Base-by-base conservation (phyloP, 1,140 invertebrate species). In the Lepeophtheirus salmonis region DNA sequence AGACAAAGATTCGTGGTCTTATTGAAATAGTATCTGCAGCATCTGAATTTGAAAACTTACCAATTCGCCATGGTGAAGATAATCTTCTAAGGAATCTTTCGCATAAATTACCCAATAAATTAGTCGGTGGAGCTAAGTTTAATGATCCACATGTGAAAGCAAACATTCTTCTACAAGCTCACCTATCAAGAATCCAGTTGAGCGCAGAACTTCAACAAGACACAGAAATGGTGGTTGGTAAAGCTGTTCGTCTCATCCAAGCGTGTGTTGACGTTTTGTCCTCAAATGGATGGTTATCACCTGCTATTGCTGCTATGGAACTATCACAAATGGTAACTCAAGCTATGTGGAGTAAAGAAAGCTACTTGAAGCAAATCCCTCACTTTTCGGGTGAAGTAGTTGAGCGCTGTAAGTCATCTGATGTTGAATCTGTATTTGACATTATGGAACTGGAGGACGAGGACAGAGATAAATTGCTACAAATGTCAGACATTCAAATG, bases 271-370 rank as follows among this genome's bases (percentile, higher is more conserved):
- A 99, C 76, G 96, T 99, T 20, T 74, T 98, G 0, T 91, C 88
- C 68, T 95, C 89, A 17, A 97, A 96, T 68, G 94, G 95, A 23
- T 99, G 95, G 95, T 73, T 98, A 14, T 84, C 86, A 0, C 95
- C 95, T 0, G 96, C 94, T 6, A 85, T 99, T 20, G 89, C 94
- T 52, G 92, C 95, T 66, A 99, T 99, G 96, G 95, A 98, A 74
- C 73, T 99, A 61, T 91, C 95, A 0, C 95, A 98, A 72, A 99
- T 98, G 94, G 86, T 95, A 0, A 97, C 95, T 0, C 96, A 99
- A 74, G 94, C 92, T 1, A 96, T 98, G 91, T 98, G 95, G 91
- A 89, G 83, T 60, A 97, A 96, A 71, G 95, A 98, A 70, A 94
- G 89, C 0, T 95, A 96, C 69, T 75, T 99, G 50, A 89, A 95